A percentile compares a stretch with the other conserved stretches of the same genome.
phyloP scores from a whole-genome alignment of 1,140 invertebrate genomes.

The Lucilia sericata region DNA sequence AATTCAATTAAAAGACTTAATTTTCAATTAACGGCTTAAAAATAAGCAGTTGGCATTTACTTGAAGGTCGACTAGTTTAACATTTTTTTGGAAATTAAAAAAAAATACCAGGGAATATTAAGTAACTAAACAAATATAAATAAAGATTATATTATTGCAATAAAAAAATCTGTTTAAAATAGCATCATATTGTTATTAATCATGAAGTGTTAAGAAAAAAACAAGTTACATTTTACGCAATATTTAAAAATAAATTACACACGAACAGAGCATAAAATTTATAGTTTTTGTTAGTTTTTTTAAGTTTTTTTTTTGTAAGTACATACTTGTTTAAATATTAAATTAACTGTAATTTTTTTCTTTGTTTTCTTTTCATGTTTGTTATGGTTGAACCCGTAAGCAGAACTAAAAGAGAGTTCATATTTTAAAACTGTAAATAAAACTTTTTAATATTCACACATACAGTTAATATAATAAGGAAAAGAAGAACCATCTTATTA shows the following conservation, averaged over 20 bases:
- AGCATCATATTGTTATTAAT: background rate
- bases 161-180: background rate
- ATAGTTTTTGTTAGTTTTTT: background rate
- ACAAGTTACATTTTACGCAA: constrained; percentile 6
- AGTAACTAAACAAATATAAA: no score
- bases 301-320: background rate
- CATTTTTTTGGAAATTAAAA: no score
- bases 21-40: no score
- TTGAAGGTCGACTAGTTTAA: no score
- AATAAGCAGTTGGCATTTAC: no score
- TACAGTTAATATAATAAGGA: no score
- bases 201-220: background rate
- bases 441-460: background rate
- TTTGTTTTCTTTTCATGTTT: constrained; percentile 29
- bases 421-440: background rate
- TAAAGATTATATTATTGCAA: no score
- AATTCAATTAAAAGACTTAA: no score
- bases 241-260: background rate
- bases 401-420: background rate
- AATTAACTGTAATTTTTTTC: constrained; percentile 8
- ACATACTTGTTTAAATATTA: background rate
- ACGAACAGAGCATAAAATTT: background rate
- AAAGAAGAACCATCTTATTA: no score
- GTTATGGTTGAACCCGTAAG: background rate
- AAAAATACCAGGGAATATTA: no score